phyloP scores from a whole-genome alignment of 2,888 invertebrate species.

The Andrena marginata region DNA sequence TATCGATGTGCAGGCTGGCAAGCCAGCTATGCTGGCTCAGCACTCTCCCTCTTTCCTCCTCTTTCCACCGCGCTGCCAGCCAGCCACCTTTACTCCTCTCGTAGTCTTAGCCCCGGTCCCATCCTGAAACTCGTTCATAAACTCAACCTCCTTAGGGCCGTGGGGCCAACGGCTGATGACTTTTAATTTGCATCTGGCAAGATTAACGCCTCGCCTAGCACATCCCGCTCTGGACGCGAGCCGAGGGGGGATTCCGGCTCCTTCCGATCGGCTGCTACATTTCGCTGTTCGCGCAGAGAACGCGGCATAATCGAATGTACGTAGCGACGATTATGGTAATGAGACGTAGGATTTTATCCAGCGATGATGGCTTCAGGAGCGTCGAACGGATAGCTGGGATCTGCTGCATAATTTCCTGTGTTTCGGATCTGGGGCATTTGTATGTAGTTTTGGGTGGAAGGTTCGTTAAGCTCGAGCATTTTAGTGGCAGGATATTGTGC shows the following conservation, averaged over 20 bases:
- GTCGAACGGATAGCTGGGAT: neutral
- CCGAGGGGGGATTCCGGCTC: no score
- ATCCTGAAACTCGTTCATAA: slow-evolving; percentile 77
- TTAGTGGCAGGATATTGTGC: neutral
- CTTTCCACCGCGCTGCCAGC: slow-evolving; percentile 66
- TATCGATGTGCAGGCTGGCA: slow-evolving; percentile 84
- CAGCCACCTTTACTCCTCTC: slow-evolving; percentile 67
- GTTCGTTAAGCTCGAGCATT: neutral
- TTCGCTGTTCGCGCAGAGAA: neutral
- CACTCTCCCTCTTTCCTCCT: slow-evolving; percentile 83
- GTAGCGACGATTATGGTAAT: slow-evolving; percentile 4
- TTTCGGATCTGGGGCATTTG: neutral
- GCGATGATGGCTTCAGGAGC: neutral
- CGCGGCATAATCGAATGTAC: neutral
- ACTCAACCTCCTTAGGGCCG: slow-evolving; percentile 70
- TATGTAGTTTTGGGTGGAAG: neutral
- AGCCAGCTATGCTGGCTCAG: slow-evolving; percentile 84
- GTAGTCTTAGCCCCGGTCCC: slow-evolving; percentile 75
- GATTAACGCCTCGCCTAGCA: slow-evolving; percentile 27
- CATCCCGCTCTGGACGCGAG: no score
- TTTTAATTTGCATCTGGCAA: slow-evolving; percentile 62
- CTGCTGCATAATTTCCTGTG: neutral
- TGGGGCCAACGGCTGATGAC: slow-evolving; percentile 48
- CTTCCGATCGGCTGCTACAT: neutral
- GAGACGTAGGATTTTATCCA: neutral